Base-by-base conservation (phyloP, 2,113 vertebrate genomes). In the Pachycephala philippinensis region DNA sequence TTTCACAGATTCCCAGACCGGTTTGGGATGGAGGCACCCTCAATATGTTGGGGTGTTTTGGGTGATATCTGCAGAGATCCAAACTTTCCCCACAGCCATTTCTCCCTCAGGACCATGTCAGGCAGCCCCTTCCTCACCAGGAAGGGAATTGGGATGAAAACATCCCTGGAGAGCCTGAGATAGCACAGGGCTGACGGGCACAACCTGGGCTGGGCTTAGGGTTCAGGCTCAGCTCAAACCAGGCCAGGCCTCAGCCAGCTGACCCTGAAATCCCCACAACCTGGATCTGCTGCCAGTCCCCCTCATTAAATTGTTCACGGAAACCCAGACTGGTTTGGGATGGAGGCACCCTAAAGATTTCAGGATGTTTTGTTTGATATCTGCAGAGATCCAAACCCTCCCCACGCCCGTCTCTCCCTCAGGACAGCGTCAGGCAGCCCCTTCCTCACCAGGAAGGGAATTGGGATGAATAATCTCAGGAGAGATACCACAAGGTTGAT, bases 391-490 rank as follows among this genome's bases (percentile, higher is more conserved):
- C 26, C 82, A 66, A 70, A 91, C 33, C 47, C 13, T 79, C 91
- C 89, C 89, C 66, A 57, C 49, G 15, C 78, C 95, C 49, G 23
- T 47, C 26, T 94, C 79, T 80, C 78, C 85, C 93, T 52, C 70
- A 22, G 61, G 84, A n/a, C 71, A 23, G n/a, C 8, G 6, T 40
- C 39, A 6, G 69, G 52, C 33, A 7, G 37, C 31, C 26, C 6
- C 1, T 94, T 89, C 94, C 95, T 88, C 90, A 75, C 87, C 84
- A 91, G 84, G 57, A 81, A 79, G 59, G 60, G 44, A 87, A 78
- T 42, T 16, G 50, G 64, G 33, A 83, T 80, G 94, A 95, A 95
- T 35, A 92, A 85, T 74, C 94, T 45, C 95, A 35, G 10, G 22
- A 52, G 54, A 59, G 13, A 13, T 13, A 40, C 11, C 40, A 40